Evolutionary conservation across 2,888 invertebrate genomes (phyloP), one percentile per base, ranked within the genome.

Genomic region (Trachelus iudaicus): DNA sequence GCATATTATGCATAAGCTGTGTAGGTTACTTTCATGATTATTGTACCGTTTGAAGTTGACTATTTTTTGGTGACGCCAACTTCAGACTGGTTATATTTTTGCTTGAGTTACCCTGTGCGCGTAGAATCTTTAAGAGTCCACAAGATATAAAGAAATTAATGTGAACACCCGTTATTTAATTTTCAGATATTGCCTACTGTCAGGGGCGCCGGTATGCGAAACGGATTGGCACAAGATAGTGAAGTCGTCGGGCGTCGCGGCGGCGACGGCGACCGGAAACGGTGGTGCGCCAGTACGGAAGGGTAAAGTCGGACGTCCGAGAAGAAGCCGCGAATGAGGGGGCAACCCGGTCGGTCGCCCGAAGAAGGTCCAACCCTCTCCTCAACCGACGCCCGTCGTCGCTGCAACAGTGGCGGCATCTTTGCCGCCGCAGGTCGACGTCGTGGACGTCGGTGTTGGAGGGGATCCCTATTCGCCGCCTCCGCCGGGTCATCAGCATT

Each of bases 151-250:
- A 56, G 2, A 23, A 56, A 56, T 56, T 0, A 56, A 23, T 9
- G 56, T 23, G 23, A 23, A 23, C 40, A 40, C 40, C 56, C 15
- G 56, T 56, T 56, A 56, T 23, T 71, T 4, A 74, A 79, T 40
- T 73, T 87, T 87, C 91, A 95, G 95, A 93, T 98, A 97, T 93
- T 97, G 97, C 93, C 95, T 98, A 94, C 93, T 98, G 87, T 96
- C 97, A 90, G 98, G 98, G 84, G 96, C 95, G 90, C 94, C 98
- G 90, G 96, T 98, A 84, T 98, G 98, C 94, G 98, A 98, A 93
- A 96, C 97, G 92, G 98, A 98, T 93, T 98, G 97, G 96, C 97
- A 97, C 93, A 98, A 98, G 93, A 94, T 98, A 91, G 95, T 97
- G 92, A 97, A 97, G 93, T 91, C 90, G 83, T 90, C 91, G 85